Conservation (phyloP, 2,797 vertebrate genomes). For the Sebastes melanostomus region DNA sequence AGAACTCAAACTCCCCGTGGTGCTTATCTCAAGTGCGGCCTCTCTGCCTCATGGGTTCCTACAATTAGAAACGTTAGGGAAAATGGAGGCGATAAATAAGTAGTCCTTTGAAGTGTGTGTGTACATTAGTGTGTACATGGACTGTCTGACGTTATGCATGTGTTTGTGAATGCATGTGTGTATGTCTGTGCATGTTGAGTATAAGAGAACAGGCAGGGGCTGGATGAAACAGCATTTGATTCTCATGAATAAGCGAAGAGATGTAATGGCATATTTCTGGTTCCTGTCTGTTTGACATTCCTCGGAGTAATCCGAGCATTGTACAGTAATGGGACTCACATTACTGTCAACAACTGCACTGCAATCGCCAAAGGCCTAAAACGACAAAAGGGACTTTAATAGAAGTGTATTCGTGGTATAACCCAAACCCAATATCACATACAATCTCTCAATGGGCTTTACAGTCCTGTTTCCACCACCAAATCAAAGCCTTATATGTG, state of each 20-base stretch:
- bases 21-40: constrained; percentile 1
- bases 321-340: constrained; percentile 33
- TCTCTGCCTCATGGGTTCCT: constrained; percentile 12
- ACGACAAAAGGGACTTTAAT: neutral
- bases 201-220: neutral
- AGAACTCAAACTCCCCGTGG: neutral
- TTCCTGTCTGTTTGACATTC: constrained; percentile 44
- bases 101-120: constrained; percentile 27
- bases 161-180: neutral
- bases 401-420: neutral
- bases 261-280: constrained; percentile 41
- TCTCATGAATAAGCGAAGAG: constrained; percentile 55
- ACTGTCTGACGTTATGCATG: neutral
- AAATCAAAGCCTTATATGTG: neutral
- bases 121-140: neutral
- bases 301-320: constrained; percentile 25
- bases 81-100: constrained; percentile 11
- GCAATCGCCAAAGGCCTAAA: constrained; percentile 1
- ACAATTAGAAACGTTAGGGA: constrained; percentile 36
- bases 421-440: neutral
- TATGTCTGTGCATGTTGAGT: neutral
- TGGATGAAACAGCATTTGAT: constrained; percentile 20
- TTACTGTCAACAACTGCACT: constrained; percentile 23
- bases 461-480: neutral
- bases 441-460: neutral